These are phyloP conservation scores for Drosophila colorata DNA, from an alignment of 2,888 invertebrate species.

Conservation along the genomic window DNA sequence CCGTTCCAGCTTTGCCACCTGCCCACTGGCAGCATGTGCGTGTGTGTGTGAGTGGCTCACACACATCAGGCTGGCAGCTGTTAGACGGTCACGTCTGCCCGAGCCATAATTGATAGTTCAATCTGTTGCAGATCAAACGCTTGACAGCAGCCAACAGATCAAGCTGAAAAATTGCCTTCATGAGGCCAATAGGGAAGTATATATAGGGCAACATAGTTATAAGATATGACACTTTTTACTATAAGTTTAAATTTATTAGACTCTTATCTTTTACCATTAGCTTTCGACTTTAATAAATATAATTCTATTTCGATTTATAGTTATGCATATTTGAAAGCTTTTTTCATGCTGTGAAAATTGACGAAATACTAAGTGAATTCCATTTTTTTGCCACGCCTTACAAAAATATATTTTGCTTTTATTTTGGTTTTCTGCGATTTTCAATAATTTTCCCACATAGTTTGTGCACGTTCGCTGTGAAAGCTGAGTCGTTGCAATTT, in stretches of 20 bases:
- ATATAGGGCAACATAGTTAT: background rate
- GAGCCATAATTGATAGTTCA: conserved; percentile 78
- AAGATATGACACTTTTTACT: background rate
- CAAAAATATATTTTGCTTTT: background rate
- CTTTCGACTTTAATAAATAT: too few species aligned
- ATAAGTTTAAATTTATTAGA: background rate
- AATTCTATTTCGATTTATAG: conserved; percentile 2
- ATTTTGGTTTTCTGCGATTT: background rate
- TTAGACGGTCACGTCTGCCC: conserved; percentile 71
- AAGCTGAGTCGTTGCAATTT: conserved; percentile 7
- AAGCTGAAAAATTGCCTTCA: conserved; percentile 77
- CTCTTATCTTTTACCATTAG: too few species aligned
- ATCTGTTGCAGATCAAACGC: conserved; percentile 81
- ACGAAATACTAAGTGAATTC: background rate
- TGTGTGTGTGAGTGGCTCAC: conserved; percentile 19
- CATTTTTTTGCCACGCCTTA: background rate
- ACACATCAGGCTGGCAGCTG: conserved; percentile 47
- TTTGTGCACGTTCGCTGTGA: conserved; percentile 20
- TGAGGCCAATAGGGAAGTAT: conserved; percentile 9
- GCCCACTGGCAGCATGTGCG: conserved; percentile 30
- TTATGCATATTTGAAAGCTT: background rate
- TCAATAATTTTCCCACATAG: conserved; percentile 2
- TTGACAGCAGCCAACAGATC: conserved; percentile 80
- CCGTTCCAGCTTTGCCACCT: conserved; percentile 64
- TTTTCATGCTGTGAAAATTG: background rate